Percentiles rank a stretch among this genome's conserved stretches.
Conservation (phyloP, 2,797 vertebrate genomes). For the Petrocephalus schoutedeni region DNA sequence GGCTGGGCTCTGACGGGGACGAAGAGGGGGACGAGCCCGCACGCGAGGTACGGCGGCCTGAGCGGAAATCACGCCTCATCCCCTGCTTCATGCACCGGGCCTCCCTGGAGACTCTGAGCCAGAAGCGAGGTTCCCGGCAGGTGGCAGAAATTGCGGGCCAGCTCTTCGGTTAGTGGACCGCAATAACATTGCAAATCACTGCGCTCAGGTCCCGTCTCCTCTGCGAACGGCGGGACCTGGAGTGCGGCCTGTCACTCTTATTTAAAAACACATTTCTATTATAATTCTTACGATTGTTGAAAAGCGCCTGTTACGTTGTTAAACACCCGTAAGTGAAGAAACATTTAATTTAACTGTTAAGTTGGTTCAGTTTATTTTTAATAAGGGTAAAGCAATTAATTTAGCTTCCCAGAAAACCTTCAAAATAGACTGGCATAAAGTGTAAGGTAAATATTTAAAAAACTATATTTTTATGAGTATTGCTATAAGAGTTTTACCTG, state of each 20-base stretch:
- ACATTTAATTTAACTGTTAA: background rate
- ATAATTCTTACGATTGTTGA: background rate
- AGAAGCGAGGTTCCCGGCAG: background rate
- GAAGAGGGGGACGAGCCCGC: background rate
- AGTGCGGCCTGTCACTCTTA: background rate
- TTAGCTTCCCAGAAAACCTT: background rate
- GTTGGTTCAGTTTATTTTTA: background rate
- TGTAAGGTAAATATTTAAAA: background rate
- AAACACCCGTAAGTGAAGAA: background rate
- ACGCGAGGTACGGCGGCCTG: background rate
- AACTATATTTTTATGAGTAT: background rate
- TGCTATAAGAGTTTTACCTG: background rate
- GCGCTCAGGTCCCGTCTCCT: background rate
- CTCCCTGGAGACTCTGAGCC: background rate
- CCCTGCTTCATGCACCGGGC: conserved; percentile 3
- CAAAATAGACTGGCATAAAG: background rate
- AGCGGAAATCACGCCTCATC: background rate
- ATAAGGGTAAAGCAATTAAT: background rate
- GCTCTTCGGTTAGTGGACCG: background rate
- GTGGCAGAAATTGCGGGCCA: background rate
- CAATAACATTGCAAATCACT: background rate
- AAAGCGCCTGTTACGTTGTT: background rate
- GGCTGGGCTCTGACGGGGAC: conserved; percentile 14
- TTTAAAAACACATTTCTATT: background rate
- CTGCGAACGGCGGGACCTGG: background rate